Conservation (phyloP, 2,113 vertebrate species). For the Chaetops frenatus region DNA sequence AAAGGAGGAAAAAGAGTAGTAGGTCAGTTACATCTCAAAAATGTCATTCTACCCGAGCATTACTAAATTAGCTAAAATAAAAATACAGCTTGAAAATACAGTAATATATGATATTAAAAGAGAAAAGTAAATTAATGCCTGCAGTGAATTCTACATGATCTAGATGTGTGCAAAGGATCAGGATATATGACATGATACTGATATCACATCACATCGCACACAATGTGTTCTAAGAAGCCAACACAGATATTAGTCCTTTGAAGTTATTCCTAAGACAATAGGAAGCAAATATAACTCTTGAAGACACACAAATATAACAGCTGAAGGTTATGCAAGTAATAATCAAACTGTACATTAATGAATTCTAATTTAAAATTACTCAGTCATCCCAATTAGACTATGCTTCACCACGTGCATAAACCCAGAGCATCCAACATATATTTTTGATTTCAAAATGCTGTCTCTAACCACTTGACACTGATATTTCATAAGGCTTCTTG, state of each 20-base stretch:
- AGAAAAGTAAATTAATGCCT: background rate
- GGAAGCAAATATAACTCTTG: background rate
- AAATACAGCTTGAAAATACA: background rate
- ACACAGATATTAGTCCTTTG: background rate
- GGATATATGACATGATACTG: background rate
- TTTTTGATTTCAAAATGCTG: background rate
- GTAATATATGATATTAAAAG: background rate
- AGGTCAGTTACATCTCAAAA: background rate
- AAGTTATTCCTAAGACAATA: background rate
- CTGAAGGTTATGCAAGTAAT: background rate
- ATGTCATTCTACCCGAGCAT: background rate
- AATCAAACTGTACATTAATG: background rate
- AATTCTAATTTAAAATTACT: background rate
- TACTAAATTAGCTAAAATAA: background rate
- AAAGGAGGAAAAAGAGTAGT: background rate
- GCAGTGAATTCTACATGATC: background rate
- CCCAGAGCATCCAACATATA: background rate
- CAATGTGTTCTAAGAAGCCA: background rate
- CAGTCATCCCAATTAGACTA: background rate
- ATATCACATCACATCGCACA: background rate
- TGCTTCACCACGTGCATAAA: background rate
- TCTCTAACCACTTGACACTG: background rate
- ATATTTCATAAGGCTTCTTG: background rate
- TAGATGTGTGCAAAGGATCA: background rate
- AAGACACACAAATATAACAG: background rate